Percentiles rank a stretch among this genome's conserved stretches.
Conservation (phyloP, 2,888 invertebrate species). For the Oligia latruncula region DNA sequence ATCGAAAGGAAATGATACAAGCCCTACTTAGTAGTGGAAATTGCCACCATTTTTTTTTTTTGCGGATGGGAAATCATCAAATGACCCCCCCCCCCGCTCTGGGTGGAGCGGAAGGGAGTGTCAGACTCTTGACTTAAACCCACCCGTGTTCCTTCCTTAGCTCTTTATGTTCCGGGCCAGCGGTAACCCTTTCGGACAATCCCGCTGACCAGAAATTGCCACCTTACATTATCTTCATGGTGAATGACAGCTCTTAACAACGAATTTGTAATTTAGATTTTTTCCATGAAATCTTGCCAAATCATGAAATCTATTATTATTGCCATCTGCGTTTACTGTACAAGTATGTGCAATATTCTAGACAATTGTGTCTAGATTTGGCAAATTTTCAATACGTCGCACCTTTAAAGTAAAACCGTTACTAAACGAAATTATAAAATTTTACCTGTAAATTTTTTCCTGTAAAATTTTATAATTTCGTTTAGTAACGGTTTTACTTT, state of each 20-base stretch:
- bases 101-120: too few relatives aligned
- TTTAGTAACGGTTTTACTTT: too few relatives aligned
- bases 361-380: constrained; percentile 6
- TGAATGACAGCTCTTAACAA: not conserved
- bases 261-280: not conserved
- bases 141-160: too few relatives aligned
- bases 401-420: too few relatives aligned
- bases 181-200: too few relatives aligned
- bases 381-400: constrained; percentile 25
- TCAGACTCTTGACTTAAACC: too few relatives aligned
- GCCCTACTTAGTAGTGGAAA: not conserved
- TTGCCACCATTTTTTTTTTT: not conserved
- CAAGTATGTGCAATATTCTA: not conserved
- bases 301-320: not conserved
- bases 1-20: not conserved
- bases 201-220: not conserved
- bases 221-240: not conserved
- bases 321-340: not conserved
- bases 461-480: too few relatives aligned
- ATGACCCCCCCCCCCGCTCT: too few relatives aligned
- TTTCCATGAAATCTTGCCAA: not conserved
- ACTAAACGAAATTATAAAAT: too few relatives aligned
- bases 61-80: too few relatives aligned
- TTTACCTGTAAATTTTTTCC: too few relatives aligned
- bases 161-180: too few relatives aligned